These are phyloP conservation scores for Mya arenaria DNA, from an alignment of 1,140 invertebrate species.

Conservation along the genomic window DNA sequence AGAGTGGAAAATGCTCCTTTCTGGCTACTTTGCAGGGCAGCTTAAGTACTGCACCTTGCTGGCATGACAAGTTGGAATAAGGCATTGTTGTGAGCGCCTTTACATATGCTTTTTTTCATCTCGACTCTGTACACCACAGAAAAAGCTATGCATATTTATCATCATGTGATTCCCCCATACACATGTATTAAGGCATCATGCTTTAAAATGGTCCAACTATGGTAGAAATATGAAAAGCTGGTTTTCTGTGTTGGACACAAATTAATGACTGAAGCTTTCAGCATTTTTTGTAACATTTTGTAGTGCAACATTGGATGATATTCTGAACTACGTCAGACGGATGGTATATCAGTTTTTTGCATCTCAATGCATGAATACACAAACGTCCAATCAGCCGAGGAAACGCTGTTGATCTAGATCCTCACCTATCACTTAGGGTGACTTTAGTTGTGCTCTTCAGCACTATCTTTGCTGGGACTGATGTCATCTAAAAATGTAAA, in stretches of 20 bases:
- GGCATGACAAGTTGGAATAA: not conserved
- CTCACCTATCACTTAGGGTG: slow-evolving; percentile 80
- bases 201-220: too few species aligned
- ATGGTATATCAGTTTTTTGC: not conserved
- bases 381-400: not conserved
- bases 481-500: slow-evolving; percentile 61
- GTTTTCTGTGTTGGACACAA: not conserved
- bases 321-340: not conserved
- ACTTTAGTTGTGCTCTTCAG: slow-evolving; percentile 80
- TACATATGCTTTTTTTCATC: too few species aligned
- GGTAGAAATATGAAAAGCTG: too few species aligned
- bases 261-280: not conserved
- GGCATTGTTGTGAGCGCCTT: not conserved
- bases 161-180: too few species aligned
- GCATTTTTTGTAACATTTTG: not conserved
- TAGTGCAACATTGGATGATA: not conserved
- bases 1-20: not conserved
- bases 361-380: not conserved
- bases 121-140: too few species aligned
- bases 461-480: slow-evolving; percentile 78
- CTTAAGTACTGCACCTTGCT: not conserved
- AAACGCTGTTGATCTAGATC: not conserved
- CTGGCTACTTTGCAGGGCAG: not conserved
- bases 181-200: too few species aligned
- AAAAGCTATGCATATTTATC: too few species aligned